Evolutionary conservation across 1,140 invertebrate species (phyloP).

Genomic region (Drosophila pruinosa): DNA sequence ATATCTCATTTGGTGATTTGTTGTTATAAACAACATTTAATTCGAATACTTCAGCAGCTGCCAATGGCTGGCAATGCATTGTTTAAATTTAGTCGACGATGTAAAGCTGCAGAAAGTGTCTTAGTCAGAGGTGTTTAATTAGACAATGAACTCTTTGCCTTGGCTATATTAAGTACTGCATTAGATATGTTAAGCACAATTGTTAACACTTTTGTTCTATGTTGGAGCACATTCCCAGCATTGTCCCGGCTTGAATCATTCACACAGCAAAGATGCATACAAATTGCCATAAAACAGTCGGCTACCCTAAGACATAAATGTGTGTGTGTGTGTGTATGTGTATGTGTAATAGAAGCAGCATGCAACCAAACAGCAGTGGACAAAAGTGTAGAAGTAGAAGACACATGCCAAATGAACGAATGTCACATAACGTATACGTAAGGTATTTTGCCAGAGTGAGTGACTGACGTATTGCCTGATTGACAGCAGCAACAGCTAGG

Average conservation of each 20-base stretch:
- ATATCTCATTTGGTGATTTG: slow-evolving; percentile 60
- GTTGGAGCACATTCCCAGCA: slow-evolving; percentile 35
- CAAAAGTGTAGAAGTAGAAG: slow-evolving; percentile 37
- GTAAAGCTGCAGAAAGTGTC: slow-evolving; percentile 19
- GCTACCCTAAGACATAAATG: slow-evolving; percentile 46
- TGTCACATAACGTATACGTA: slow-evolving; percentile 77
- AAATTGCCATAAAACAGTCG: slow-evolving; percentile 70
- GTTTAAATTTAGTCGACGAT: slow-evolving; percentile 6
- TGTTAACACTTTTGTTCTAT: background rate
- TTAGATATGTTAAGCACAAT: background rate
- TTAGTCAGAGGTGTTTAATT: no score
- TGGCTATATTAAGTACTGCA: background rate
- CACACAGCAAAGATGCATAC: slow-evolving; percentile 65
- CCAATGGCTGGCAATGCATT: slow-evolving; percentile 46
- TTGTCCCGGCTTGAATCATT: slow-evolving; percentile 44
- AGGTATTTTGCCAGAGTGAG: slow-evolving; percentile 53
- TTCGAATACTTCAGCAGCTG: slow-evolving; percentile 49
- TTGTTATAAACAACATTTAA: slow-evolving; percentile 69
- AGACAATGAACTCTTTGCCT: background rate
- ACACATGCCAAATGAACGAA: slow-evolving; percentile 35
- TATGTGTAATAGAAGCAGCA: slow-evolving; percentile 56
- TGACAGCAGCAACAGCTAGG: slow-evolving; percentile 67
- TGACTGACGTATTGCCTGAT: slow-evolving; percentile 76
- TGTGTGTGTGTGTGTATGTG: slow-evolving; percentile 8
- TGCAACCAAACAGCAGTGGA: slow-evolving; percentile 16